phyloP scores from a whole-genome alignment of 2,113 vertebrate species.

The Excalfactoria chinensis region DNA sequence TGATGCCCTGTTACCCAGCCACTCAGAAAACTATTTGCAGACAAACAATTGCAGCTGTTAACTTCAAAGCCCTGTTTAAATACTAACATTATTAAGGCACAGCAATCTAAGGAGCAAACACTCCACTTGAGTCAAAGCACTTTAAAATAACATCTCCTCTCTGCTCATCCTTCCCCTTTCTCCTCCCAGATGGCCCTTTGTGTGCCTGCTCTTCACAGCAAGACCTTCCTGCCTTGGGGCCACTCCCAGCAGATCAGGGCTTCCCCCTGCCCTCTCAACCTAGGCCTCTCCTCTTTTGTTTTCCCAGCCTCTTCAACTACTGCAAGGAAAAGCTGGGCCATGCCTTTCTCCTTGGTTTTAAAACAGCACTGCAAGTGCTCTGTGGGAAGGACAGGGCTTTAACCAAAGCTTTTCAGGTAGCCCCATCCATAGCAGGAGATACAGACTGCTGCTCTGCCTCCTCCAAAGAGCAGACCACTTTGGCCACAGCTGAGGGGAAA shows the following conservation, averaged over 20 bases:
- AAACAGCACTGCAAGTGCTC: neutral
- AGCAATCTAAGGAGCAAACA: constrained; percentile 47
- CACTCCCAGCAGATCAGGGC: neutral
- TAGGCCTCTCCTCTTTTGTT: neutral
- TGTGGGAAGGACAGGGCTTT: neutral
- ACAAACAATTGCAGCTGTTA: constrained; percentile 58
- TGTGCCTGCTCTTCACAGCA: constrained; percentile 40
- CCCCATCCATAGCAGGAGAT: neutral
- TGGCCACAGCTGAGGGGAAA: fast-evolving
- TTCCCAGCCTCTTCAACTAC: neutral
- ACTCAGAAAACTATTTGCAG: constrained; percentile 43
- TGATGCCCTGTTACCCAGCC: constrained; percentile 27
- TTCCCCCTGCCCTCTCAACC: neutral
- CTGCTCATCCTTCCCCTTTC: constrained; percentile 18
- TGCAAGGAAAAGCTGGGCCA: neutral
- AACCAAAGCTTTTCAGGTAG: neutral
- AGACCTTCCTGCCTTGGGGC: constrained; percentile 33
- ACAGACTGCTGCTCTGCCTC: neutral
- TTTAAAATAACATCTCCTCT: constrained; percentile 47
- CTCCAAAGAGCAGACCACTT: neutral
- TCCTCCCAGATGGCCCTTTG: constrained; percentile 65
- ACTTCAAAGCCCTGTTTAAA: constrained; percentile 55
- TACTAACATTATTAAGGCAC: constrained; percentile 7
- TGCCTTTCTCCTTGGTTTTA: neutral
- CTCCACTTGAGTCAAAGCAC: constrained; percentile 7